Evolutionary conservation across 2,888 invertebrate genomes (phyloP), one percentile per base, ranked within the genome.

Genomic region (Drosophila infuscata): DNA sequence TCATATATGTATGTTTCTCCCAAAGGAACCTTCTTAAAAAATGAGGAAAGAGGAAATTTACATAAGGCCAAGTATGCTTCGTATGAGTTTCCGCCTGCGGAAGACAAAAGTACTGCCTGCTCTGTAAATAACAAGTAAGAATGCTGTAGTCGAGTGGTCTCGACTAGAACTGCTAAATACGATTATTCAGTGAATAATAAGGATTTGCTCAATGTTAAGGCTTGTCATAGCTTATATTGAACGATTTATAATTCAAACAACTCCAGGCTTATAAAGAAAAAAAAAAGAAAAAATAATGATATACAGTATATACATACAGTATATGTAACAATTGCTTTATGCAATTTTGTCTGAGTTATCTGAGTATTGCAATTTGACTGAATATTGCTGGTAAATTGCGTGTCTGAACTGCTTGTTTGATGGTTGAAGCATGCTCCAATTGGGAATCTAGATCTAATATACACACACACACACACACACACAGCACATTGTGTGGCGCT

Each of bases 231-330:
- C 20, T 20, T 20, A 25, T 25, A 25, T 25, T 3, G 25, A 25
- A 9, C 6, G 11, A n/a, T 11, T 6, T 5, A n/a, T n/a, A n/a
- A 2, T 11, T 43, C 8, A 46, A 15, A 8, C 46, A 8, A 4
- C 46, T 0, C 2, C 9, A 0, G 4, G 8, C n/a, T 1, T n/a
- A 20, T 46, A 2, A 15, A 20, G 15, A 8, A 46, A 0, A 15
- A 15, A 8, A 7, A 15, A 25, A 15, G 20, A 15, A 8, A 15
- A 15, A 25, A 46, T 15, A 15, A 4, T 46, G 25, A 4, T 30
- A 30, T 30, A 12, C 0, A 15, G 20, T 0, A 3, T 4, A 25
- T 8, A 25, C 20, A 25, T 25, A 25, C 20, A 25, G 20, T 25
- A 15, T 25, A 7, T 8, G 25, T 25, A 25, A 15, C 46, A 8